phyloP scores from a whole-genome alignment of 2,888 invertebrate species.

The Monoplex corrugatus region DNA sequence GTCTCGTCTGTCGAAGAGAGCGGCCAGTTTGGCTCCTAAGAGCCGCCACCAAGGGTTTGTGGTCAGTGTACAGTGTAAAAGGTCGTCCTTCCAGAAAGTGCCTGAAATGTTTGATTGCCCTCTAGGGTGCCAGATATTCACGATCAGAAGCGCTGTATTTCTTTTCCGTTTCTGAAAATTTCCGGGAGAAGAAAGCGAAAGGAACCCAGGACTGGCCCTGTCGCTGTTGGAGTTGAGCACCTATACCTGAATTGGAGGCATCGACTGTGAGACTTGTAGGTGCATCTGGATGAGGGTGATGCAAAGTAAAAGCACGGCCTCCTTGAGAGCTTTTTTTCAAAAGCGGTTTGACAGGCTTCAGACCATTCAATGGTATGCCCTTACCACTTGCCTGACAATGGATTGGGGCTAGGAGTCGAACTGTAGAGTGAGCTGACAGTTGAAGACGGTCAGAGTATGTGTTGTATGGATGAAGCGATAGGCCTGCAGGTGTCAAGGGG shows the following conservation, averaged over 20 bases:
- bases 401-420: slow-evolving; percentile 40
- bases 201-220: slow-evolving; percentile 42
- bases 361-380: slow-evolving; percentile 44
- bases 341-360: slow-evolving; percentile 24
- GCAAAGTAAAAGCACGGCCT: slow-evolving; percentile 11
- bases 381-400: slow-evolving; percentile 48
- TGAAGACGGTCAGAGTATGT: too few species aligned
- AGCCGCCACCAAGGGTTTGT: slow-evolving; percentile 33
- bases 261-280: slow-evolving; percentile 49
- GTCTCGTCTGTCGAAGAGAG: slow-evolving; percentile 46
- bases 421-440: too few species aligned
- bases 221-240: slow-evolving; percentile 38
- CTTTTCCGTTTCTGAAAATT: slow-evolving; percentile 25
- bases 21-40: slow-evolving; percentile 38
- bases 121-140: slow-evolving; percentile 33
- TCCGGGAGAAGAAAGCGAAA: slow-evolving; percentile 32
- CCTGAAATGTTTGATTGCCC: slow-evolving; percentile 36
- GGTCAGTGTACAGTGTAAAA: slow-evolving; percentile 40
- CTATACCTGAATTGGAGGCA: slow-evolving; percentile 40
- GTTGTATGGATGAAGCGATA: too few species aligned
- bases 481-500: too few species aligned
- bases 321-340: slow-evolving; percentile 34
- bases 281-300: slow-evolving; percentile 41
- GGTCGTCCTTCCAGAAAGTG: slow-evolving; percentile 43
- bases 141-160: slow-evolving; percentile 43